Evolutionary conservation across 2,888 invertebrate genomes (phyloP).

Genomic region (Lepidochrysops patricia): DNA sequence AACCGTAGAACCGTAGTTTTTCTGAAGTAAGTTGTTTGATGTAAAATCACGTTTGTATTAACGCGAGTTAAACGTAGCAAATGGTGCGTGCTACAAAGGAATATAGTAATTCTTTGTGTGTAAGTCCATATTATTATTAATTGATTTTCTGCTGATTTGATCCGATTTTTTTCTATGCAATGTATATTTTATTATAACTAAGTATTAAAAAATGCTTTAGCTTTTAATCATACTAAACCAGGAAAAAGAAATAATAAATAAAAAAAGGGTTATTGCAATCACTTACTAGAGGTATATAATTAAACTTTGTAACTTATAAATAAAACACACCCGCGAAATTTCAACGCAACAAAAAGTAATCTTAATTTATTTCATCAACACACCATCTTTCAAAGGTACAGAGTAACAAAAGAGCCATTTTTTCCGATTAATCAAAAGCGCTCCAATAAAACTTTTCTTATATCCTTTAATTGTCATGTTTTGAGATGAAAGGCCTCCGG

Average conservation of each 20-base stretch:
- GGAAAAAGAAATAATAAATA: too few species aligned
- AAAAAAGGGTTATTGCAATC: too few species aligned
- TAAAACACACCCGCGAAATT: too few species aligned
- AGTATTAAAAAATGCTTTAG: too few species aligned
- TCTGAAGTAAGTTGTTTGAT: not conserved
- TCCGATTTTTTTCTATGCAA: too few species aligned
- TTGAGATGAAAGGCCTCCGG: not conserved
- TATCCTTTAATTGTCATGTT: slow-evolving; percentile 3
- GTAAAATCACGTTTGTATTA: not conserved
- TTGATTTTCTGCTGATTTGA: too few species aligned
- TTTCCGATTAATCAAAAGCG: not conserved
- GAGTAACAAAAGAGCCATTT: not conserved
- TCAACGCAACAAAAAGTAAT: too few species aligned
- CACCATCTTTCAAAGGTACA: not conserved
- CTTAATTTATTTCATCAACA: too few species aligned
- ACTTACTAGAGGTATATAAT: too few species aligned
- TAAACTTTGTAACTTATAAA: too few species aligned
- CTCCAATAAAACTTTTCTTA: not conserved
- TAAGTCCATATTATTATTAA: not conserved
- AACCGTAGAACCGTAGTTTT: not conserved
- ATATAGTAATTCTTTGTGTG: not conserved
- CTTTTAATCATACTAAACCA: too few species aligned
- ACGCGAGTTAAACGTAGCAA: not conserved
- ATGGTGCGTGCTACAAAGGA: not conserved
- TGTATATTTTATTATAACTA: too few species aligned